phyloP scores from a whole-genome alignment of 2,113 vertebrate genomes.

The Rhinogobius similis region DNA sequence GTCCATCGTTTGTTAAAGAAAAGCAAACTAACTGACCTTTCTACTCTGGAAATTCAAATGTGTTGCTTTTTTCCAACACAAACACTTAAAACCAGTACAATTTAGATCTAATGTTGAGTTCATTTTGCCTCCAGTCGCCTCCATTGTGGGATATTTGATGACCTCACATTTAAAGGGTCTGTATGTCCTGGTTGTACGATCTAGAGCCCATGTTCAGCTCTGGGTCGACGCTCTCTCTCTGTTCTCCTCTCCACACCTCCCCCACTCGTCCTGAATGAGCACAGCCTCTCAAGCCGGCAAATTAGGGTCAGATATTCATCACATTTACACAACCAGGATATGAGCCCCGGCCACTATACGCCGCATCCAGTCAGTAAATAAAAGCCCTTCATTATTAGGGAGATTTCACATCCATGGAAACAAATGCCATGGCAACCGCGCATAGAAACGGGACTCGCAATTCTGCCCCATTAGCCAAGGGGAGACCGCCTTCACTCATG shows the following conservation, averaged over 20 bases:
- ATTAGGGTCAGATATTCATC: constrained; percentile 63
- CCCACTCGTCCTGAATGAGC: constrained; percentile 45
- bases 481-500: too few species aligned
- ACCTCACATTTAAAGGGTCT: too few species aligned
- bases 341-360: constrained; percentile 9
- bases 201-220: not conserved
- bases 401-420: constrained; percentile 11
- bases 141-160: too few species aligned
- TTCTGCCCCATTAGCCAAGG: not conserved
- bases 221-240: not conserved
- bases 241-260: constrained; percentile 36
- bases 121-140: too few species aligned
- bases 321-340: constrained; percentile 20
- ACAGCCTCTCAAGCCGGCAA: constrained; percentile 36
- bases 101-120: too few species aligned
- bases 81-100: too few species aligned
- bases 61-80: too few species aligned
- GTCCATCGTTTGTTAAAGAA: too few species aligned
- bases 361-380: not conserved
- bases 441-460: not conserved
- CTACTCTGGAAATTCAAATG: too few species aligned
- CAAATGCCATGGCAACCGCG: constrained; percentile 29
- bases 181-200: too few species aligned
- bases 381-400: constrained; percentile 13
- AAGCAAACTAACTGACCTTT: too few species aligned